Conservation (phyloP, 2,888 invertebrate species). For the Drosophila putrida region DNA sequence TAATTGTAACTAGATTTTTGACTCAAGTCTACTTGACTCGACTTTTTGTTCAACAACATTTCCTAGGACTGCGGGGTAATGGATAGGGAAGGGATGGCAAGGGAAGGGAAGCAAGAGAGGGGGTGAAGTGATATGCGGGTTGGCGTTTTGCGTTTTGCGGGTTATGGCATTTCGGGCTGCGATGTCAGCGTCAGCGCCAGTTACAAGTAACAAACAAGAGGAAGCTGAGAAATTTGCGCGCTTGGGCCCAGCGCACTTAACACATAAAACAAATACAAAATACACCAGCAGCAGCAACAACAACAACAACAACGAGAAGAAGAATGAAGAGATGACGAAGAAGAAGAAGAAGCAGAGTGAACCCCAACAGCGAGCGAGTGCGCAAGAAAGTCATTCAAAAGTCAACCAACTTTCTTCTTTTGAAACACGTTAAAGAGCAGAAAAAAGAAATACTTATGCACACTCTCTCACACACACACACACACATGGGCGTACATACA, state of each 20-base stretch:
- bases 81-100: background rate
- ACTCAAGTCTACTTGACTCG: slow-evolving; percentile 32
- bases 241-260: slow-evolving; percentile 82
- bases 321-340: background rate
- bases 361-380: slow-evolving; percentile 34
- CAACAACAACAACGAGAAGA: slow-evolving; percentile 19
- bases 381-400: slow-evolving; percentile 84
- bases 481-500: slow-evolving; percentile 13
- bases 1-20: slow-evolving; percentile 67
- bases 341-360: slow-evolving; percentile 16
- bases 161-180: slow-evolving; percentile 45
- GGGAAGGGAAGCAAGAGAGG: too few relatives aligned
- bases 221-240: slow-evolving; percentile 56
- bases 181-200: slow-evolving; percentile 65
- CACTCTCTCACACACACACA: slow-evolving; percentile 29
- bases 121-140: background rate
- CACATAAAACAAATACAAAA: slow-evolving; percentile 78
- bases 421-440: slow-evolving; percentile 77
- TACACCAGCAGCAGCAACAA: slow-evolving; percentile 33
- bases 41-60: slow-evolving; percentile 43
- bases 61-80: background rate
- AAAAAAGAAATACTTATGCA: slow-evolving; percentile 46
- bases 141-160: slow-evolving; percentile 16
- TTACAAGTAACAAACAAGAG: slow-evolving; percentile 45
- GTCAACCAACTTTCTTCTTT: slow-evolving; percentile 85